A percentile compares a stretch with the other conserved stretches of the same genome.
Conservation (phyloP, 2,888 invertebrate species). For the Lithophane leautieri region DNA sequence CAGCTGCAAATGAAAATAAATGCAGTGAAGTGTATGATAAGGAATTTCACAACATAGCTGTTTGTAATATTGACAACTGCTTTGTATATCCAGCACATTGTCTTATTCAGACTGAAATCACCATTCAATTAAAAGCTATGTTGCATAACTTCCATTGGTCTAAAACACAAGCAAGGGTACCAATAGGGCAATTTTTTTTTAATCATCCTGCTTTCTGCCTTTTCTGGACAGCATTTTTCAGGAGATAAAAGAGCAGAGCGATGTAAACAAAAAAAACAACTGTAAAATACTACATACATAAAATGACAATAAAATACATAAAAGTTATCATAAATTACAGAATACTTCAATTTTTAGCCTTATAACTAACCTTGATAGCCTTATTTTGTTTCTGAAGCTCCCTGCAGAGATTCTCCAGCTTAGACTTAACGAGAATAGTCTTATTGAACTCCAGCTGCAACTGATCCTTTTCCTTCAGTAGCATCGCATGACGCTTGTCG, state of each 20-base stretch:
- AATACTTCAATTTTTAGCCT: neutral
- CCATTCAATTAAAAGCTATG: neutral
- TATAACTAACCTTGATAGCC: conserved; percentile 93
- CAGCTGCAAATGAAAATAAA: neutral
- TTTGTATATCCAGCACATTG: neutral
- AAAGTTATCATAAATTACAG: neutral
- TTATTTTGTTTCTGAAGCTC: conserved; percentile 98
- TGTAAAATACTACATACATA: neutral
- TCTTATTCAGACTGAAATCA: neutral
- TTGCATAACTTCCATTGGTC: neutral
- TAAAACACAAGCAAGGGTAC: neutral
- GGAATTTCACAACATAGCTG: neutral
- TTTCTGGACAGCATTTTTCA: neutral
- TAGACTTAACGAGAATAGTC: conserved; percentile 94
- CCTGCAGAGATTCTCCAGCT: conserved; percentile 96
- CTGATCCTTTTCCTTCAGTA: conserved; percentile 95
- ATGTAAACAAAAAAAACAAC: neutral
- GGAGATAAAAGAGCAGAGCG: neutral
- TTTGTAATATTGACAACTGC: neutral
- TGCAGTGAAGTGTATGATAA: neutral
- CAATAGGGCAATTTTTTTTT: neutral
- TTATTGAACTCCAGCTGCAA: conserved; percentile 95
- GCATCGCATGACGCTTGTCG: conserved; percentile 90
- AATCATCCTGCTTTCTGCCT: no score
- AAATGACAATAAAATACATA: neutral